Conservation (phyloP, 2,888 invertebrate species). For the Aleiodes alternator region DNA sequence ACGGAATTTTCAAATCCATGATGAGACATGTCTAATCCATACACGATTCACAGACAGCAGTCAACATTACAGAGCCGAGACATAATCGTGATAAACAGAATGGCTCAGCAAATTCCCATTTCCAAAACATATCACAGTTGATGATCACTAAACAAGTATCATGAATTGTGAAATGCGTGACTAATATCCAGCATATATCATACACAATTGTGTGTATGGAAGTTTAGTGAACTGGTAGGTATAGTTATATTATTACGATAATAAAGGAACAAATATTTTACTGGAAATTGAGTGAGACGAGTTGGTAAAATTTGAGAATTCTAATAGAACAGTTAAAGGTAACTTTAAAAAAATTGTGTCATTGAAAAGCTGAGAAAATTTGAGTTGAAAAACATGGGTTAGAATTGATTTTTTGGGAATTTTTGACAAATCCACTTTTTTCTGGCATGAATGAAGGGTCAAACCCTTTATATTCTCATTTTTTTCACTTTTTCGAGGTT, state of each 20-base stretch:
- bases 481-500: too few relatives aligned
- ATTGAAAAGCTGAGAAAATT: too few relatives aligned
- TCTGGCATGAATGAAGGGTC: too few relatives aligned
- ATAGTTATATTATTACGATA: constrained; percentile 2
- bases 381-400: too few relatives aligned
- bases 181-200: constrained; percentile 1
- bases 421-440: too few relatives aligned
- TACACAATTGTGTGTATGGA: constrained; percentile 12
- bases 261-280: too few relatives aligned
- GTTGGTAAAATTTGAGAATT: too few relatives aligned
- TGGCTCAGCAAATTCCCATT: constrained; percentile 13
- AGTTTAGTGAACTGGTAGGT: background rate
- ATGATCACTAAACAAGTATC: constrained; percentile 24
- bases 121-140: constrained; percentile 7
- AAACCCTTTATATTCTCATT: too few relatives aligned
- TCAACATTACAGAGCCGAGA: constrained; percentile 28
- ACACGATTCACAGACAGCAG: constrained; percentile 10
- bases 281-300: too few relatives aligned
- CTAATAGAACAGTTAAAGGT: too few relatives aligned
- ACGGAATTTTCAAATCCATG: constrained; percentile 8
- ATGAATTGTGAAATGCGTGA: constrained; percentile 22
- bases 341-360: too few relatives aligned
- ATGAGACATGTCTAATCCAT: constrained; percentile 1
- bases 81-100: constrained; percentile 27
- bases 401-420: too few relatives aligned